phyloP scores from a whole-genome alignment of 2,797 vertebrate genomes.

The Leuciscus waleckii region DNA sequence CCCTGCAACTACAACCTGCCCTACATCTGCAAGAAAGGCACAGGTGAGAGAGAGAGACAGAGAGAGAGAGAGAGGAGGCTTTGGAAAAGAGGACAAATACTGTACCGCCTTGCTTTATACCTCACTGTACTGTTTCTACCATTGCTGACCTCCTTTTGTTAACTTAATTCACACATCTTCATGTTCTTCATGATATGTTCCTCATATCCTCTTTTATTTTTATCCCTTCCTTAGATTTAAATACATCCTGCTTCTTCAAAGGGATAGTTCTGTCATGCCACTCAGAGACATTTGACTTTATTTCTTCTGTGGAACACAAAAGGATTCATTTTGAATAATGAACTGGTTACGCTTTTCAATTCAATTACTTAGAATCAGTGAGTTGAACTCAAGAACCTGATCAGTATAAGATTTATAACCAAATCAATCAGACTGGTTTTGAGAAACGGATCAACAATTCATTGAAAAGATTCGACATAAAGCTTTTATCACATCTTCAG shows the following conservation, averaged over 20 bases:
- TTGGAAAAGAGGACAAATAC: constrained; percentile 43
- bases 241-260: not conserved
- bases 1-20: constrained; percentile 99
- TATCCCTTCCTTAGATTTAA: not conserved
- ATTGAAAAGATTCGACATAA: not conserved
- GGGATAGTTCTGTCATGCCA: not conserved
- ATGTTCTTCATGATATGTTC: constrained; percentile 3
- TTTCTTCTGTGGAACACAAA: not conserved
- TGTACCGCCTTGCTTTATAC: not conserved
- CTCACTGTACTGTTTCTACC: constrained; percentile 22
- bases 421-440: not conserved
- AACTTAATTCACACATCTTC: constrained; percentile 4
- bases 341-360: not conserved
- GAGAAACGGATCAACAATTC: not conserved
- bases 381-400: not conserved
- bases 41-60: constrained; percentile 77
- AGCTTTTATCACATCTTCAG: not conserved
- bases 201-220: not conserved
- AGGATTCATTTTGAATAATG: not conserved
- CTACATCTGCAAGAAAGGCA: constrained; percentile 98
- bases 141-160: constrained; percentile 28
- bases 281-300: not conserved
- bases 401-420: not conserved
- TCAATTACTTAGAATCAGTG: not conserved
- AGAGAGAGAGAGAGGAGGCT: constrained; percentile 36